phyloP scores from a whole-genome alignment of 1,140 invertebrate species.

The Drosophila sechellia region DNA sequence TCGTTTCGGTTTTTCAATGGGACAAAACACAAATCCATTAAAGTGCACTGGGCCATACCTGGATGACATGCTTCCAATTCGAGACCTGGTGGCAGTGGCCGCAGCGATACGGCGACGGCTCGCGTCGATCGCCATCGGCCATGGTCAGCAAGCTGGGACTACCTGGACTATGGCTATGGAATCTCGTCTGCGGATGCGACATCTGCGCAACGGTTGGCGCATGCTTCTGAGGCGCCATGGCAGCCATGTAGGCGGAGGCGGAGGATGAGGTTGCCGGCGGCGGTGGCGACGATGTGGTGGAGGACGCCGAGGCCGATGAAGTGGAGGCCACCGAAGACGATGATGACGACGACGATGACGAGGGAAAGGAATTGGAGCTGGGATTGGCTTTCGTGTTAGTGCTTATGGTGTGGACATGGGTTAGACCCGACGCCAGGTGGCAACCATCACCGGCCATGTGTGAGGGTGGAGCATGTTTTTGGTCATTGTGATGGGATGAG shows the following conservation, averaged over 20 bases:
- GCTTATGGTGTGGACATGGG: slow-evolving; percentile 38
- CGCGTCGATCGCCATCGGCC: slow-evolving; percentile 78
- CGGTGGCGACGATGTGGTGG: slow-evolving; percentile 37
- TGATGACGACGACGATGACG: slow-evolving; percentile 50
- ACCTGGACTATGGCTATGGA: slow-evolving; percentile 75
- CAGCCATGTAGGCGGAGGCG: slow-evolving; percentile 45
- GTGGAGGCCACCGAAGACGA: slow-evolving; percentile 40
- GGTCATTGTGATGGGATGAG: slow-evolving; percentile 23
- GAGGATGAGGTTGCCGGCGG: slow-evolving; percentile 38
- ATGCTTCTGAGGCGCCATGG: slow-evolving; percentile 40
- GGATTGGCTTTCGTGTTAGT: slow-evolving; percentile 51
- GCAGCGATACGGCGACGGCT: slow-evolving; percentile 88
- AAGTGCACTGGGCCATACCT: slow-evolving; percentile 86
- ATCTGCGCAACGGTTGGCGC: slow-evolving; percentile 13
- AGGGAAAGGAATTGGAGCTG: slow-evolving; percentile 59
- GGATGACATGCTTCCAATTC: slow-evolving; percentile 92
- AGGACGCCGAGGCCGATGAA: slow-evolving; percentile 36
- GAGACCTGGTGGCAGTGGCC: slow-evolving; percentile 91
- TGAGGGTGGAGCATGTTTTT: slow-evolving; percentile 5
- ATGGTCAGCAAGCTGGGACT: slow-evolving; percentile 76
- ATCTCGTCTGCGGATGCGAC: slow-evolving; percentile 51
- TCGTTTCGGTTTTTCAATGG: slow-evolving; percentile 58
- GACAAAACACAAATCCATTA: slow-evolving; percentile 77
- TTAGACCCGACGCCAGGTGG: slow-evolving; percentile 59
- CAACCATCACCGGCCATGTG: slow-evolving; percentile 66